These are phyloP conservation scores for Galleria mellonella DNA, from an alignment of 1,140 invertebrate species.

Conservation along the genomic window DNA sequence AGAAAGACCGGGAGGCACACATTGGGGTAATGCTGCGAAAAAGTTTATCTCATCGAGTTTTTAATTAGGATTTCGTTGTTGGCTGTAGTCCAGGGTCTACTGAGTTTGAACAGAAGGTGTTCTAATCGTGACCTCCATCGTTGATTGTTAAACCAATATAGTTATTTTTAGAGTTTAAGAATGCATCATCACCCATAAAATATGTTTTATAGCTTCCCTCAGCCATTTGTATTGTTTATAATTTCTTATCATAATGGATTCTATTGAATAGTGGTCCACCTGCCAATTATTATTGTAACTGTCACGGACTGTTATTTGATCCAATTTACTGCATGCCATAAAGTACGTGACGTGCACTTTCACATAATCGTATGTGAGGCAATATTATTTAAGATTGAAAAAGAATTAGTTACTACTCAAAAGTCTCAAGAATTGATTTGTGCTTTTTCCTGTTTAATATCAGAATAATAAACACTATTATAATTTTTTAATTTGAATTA, in stretches of 20 bases:
- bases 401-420: too few relatives aligned
- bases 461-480: too few relatives aligned
- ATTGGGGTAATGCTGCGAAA: slow-evolving; percentile 13
- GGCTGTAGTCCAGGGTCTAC: slow-evolving; percentile 19
- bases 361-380: not conserved
- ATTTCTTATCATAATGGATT: not conserved
- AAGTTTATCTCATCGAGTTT: slow-evolving; percentile 19
- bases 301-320: slow-evolving; percentile 47
- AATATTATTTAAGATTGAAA: not conserved
- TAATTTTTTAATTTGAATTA: too few relatives aligned
- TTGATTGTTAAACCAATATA: slow-evolving; percentile 11
- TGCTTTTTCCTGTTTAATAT: too few relatives aligned
- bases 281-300: slow-evolving; percentile 42
- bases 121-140: slow-evolving; percentile 9
- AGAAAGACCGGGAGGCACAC: not conserved
- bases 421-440: too few relatives aligned
- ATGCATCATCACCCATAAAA: too few relatives aligned
- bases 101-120: slow-evolving; percentile 5
- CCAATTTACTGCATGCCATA: slow-evolving; percentile 25
- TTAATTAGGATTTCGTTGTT: slow-evolving; percentile 25
- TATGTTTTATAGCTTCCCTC: too few relatives aligned
- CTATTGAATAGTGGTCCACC: slow-evolving; percentile 12
- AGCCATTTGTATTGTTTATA: not conserved
- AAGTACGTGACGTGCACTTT: slow-evolving; percentile 2
- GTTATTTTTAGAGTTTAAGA: too few relatives aligned